phyloP scores from a whole-genome alignment of 2,888 invertebrate species.

The Beris morrisii region DNA sequence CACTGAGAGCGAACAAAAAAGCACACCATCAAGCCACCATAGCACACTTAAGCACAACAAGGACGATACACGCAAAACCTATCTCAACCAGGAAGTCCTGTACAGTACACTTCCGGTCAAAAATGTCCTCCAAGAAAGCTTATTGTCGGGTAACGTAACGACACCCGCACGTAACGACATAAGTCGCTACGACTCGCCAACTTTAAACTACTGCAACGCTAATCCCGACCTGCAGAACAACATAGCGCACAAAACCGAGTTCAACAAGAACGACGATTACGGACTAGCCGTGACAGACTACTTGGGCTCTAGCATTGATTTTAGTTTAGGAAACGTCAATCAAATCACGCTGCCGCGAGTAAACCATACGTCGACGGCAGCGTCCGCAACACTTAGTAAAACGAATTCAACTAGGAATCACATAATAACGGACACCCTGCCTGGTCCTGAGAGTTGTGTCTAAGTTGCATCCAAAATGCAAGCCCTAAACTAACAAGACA shows the following conservation, averaged over 20 bases:
- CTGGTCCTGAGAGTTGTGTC: constrained; percentile 88
- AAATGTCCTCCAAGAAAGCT: constrained; percentile 34
- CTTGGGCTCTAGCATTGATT: constrained; percentile 42
- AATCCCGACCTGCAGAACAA: constrained; percentile 37
- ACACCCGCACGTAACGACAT: constrained; percentile 24
- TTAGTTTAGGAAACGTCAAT: constrained; percentile 39
- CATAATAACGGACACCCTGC: constrained; percentile 80
- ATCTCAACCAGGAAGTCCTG: constrained; percentile 50
- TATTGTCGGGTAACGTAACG: constrained; percentile 40
- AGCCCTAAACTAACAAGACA: not conserved
- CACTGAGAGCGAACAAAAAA: constrained; percentile 42
- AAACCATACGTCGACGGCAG: constrained; percentile 35
- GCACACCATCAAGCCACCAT: constrained; percentile 52
- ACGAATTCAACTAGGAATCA: constrained; percentile 68
- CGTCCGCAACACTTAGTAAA: constrained; percentile 48
- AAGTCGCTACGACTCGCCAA: constrained; percentile 30
- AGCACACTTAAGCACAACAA: constrained; percentile 53
- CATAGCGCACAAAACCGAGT: constrained; percentile 37
- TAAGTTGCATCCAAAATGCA: constrained; percentile 54
- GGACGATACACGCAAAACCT: constrained; percentile 48
- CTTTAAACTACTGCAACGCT: constrained; percentile 33
- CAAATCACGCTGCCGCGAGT: constrained; percentile 32
- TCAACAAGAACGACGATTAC: constrained; percentile 27
- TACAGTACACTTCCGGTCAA: constrained; percentile 50
- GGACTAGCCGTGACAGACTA: constrained; percentile 38